Percentiles rank a stretch among this genome's conserved stretches.
Evolutionary conservation across 92 coral and sea anemone species (phyloP).

Genomic region (Epizoanthus illoricatus): DNA sequence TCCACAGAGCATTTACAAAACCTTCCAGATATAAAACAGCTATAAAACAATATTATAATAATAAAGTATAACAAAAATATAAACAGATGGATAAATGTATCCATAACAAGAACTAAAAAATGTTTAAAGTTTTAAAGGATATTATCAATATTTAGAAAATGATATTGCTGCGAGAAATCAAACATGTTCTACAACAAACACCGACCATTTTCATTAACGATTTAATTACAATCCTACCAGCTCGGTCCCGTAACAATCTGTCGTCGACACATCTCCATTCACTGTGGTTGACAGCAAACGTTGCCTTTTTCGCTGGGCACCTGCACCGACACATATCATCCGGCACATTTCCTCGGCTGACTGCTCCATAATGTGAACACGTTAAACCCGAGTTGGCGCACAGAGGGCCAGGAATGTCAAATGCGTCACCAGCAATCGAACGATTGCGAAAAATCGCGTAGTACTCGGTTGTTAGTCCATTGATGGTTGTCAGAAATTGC

Average conservation of each 20-base stretch:
- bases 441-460: constrained; percentile 27
- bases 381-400: not conserved
- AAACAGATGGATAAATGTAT: too few relatives aligned
- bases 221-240: constrained; percentile 4
- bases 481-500: not conserved
- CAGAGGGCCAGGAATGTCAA: constrained; percentile 4
- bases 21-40: too few relatives aligned
- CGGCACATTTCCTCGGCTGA: not conserved
- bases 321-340: constrained; percentile 1
- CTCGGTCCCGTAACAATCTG: constrained; percentile 6
- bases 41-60: too few relatives aligned
- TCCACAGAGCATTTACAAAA: too few relatives aligned
- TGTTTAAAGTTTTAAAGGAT: too few relatives aligned
- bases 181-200: not conserved
- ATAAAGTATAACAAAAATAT: too few relatives aligned
- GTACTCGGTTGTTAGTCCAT: not conserved
- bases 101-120: too few relatives aligned
- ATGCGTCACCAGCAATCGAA: constrained; percentile 18
- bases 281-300: constrained; percentile 1
- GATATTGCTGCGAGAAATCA: not conserved
- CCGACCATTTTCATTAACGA: not conserved
- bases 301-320: constrained; percentile 10
- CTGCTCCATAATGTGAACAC: constrained; percentile 14
- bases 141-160: too few relatives aligned
- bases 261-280: constrained; percentile 33